phyloP scores from a whole-genome alignment of 2,888 invertebrate genomes.

The Psylliodes chrysocephalus region DNA sequence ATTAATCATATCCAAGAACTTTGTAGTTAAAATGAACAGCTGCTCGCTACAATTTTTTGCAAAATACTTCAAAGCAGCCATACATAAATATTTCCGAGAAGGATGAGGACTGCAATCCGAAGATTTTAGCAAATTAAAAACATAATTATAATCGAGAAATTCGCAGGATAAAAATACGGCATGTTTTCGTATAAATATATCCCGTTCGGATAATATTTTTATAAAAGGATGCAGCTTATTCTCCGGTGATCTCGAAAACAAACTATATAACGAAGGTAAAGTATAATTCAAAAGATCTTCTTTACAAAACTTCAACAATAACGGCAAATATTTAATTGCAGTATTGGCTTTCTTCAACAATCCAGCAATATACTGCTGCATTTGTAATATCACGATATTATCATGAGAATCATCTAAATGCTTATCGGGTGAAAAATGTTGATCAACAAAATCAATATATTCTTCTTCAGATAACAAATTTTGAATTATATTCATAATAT shows the following conservation, averaged over 20 bases:
- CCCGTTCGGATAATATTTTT: conserved; percentile 33
- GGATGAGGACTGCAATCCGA: conserved; percentile 26
- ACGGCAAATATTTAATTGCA: conserved; percentile 28
- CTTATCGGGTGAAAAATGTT: not conserved
- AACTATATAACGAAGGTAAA: conserved; percentile 39
- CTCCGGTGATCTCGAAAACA: conserved; percentile 40
- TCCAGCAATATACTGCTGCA: conserved; percentile 33
- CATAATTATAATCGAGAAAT: conserved; percentile 28
- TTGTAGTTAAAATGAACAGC: conserved; percentile 33
- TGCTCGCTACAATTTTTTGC: conserved; percentile 36
- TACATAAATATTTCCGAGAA: conserved; percentile 39
- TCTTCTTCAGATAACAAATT: conserved; percentile 15
- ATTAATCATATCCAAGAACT: conserved; percentile 32
- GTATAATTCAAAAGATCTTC: conserved; percentile 41
- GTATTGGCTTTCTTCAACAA: conserved; percentile 33
- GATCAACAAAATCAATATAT: conserved; percentile 12
- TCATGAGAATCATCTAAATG: not conserved
- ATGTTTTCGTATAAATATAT: conserved; percentile 41
- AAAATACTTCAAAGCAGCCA: conserved; percentile 39
- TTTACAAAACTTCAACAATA: conserved; percentile 37
- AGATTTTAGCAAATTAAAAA: conserved; percentile 21
- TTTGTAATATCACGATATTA: not conserved
- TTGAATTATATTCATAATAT: not conserved
- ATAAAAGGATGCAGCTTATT: conserved; percentile 26
- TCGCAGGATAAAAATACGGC: conserved; percentile 38